These are phyloP conservation scores for Danio choprae DNA, from an alignment of 2,797 vertebrate genomes.

Conservation along the genomic window DNA sequence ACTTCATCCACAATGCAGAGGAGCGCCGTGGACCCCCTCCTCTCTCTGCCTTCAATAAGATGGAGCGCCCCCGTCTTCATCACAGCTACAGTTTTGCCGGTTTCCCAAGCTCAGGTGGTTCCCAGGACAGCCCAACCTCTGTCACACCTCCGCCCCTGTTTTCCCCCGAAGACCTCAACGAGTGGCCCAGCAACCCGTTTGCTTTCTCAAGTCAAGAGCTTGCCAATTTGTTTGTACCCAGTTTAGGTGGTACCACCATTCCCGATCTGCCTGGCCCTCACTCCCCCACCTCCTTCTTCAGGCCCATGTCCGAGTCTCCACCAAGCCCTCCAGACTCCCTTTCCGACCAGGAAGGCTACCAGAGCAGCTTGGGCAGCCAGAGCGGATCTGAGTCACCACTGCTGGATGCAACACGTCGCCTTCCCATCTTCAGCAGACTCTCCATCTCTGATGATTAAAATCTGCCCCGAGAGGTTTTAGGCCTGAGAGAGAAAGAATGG, in stretches of 20 bases:
- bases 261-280: conserved; percentile 44
- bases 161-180: conserved; percentile 77
- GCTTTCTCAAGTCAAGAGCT: conserved; percentile 86
- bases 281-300: conserved; percentile 78
- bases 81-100: conserved; percentile 91
- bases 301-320: conserved; percentile 82
- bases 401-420: conserved; percentile 86
- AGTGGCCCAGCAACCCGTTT: conserved; percentile 84
- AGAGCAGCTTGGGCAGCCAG: conserved; percentile 87
- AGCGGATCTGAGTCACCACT: conserved; percentile 88
- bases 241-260: conserved; percentile 75
- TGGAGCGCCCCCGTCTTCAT: conserved; percentile 84
- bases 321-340: conserved; percentile 86
- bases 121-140: conserved; percentile 85
- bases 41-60: conserved; percentile 68
- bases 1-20: conserved; percentile 87
- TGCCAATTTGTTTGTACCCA: conserved; percentile 80
- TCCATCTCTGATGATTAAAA: conserved; percentile 86
- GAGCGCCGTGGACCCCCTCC: conserved; percentile 76
- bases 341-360: conserved; percentile 89
- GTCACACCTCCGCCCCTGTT: conserved; percentile 85
- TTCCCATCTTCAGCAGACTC: conserved; percentile 93
- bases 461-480: conserved; percentile 17
- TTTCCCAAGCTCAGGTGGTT: conserved; percentile 80
- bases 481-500: conserved; percentile 14